Evolutionary conservation across 2,113 vertebrate species (phyloP).

Genomic region (Clarias magur): DNA sequence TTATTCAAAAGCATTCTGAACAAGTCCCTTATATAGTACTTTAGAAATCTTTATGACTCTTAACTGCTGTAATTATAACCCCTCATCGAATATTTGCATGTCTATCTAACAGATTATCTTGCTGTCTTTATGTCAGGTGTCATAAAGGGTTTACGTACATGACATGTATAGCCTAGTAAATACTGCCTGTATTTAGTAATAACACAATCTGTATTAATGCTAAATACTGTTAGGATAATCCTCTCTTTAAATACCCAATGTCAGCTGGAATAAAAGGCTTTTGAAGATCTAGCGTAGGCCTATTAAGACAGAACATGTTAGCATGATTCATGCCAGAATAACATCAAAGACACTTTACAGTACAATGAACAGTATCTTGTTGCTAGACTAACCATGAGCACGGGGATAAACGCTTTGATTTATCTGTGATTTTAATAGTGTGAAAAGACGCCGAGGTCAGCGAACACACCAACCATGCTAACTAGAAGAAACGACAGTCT

Average conservation of each 20-base stretch:
- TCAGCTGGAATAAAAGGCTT: background rate
- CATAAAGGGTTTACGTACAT: background rate
- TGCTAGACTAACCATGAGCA: background rate
- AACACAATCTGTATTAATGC: too few relatives aligned
- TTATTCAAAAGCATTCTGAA: background rate
- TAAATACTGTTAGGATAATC: background rate
- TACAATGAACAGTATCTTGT: background rate
- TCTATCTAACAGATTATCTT: background rate
- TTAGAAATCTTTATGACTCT: background rate
- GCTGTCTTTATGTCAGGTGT: background rate
- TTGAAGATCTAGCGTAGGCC: background rate
- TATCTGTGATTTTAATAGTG: background rate
- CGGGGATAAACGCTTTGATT: background rate
- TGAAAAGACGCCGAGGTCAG: background rate
- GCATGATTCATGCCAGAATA: background rate
- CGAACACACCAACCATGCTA: background rate
- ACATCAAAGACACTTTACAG: background rate
- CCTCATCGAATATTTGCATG: too few relatives aligned
- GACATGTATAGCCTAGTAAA: background rate
- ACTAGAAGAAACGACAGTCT: constrained; percentile 27
- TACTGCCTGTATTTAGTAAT: background rate
- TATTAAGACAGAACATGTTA: background rate
- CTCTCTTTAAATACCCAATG: background rate
- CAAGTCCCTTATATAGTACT: background rate
- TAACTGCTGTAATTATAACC: too few relatives aligned